A percentile compares a stretch with the other conserved stretches of the same genome.
Evolutionary conservation across 1,140 invertebrate species (phyloP).

Genomic region (Coptotermes formosanus): DNA sequence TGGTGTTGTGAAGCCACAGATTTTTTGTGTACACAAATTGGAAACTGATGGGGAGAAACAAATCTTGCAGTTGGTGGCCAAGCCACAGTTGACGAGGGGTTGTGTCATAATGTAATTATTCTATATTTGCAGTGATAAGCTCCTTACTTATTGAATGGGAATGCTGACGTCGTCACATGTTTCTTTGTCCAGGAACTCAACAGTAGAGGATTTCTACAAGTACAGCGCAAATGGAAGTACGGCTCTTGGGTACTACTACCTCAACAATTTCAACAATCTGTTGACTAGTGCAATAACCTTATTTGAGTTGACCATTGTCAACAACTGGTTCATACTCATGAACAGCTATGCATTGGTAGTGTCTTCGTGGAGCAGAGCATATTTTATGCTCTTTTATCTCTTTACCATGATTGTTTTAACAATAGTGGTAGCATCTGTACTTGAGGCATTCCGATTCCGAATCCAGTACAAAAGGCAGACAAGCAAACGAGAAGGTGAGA

Average conservation of each 20-base stretch:
- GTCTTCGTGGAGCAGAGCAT: constrained; percentile 68
- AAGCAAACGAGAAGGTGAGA: constrained; percentile 75
- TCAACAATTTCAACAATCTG: constrained; percentile 82
- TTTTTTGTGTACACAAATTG: no score
- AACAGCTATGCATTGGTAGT: constrained; percentile 69
- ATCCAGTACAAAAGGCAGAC: constrained; percentile 84
- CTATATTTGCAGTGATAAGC: no score
- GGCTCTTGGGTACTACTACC: constrained; percentile 77
- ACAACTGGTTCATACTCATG: constrained; percentile 64
- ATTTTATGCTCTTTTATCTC: constrained; percentile 89
- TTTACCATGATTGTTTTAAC: constrained; percentile 90
- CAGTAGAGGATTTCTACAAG: constrained; percentile 81
- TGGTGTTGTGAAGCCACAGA: no score
- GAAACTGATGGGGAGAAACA: no score
- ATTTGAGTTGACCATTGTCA: constrained; percentile 88
- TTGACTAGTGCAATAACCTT: constrained; percentile 75
- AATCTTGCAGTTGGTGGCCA: no score
- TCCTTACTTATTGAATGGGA: no score
- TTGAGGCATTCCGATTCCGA: constrained; percentile 86
- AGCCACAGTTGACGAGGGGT: no score
- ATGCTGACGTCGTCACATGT: no score
- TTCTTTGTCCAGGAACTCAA: constrained; percentile 65
- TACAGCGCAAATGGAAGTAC: constrained; percentile 64
- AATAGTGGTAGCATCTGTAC: constrained; percentile 85
- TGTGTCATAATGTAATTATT: no score